A percentile compares a stretch with the other conserved stretches of the same genome.
phyloP scores from a whole-genome alignment of 35 echinoderm and acorn worm species.

The Stichopus chloronotus region DNA sequence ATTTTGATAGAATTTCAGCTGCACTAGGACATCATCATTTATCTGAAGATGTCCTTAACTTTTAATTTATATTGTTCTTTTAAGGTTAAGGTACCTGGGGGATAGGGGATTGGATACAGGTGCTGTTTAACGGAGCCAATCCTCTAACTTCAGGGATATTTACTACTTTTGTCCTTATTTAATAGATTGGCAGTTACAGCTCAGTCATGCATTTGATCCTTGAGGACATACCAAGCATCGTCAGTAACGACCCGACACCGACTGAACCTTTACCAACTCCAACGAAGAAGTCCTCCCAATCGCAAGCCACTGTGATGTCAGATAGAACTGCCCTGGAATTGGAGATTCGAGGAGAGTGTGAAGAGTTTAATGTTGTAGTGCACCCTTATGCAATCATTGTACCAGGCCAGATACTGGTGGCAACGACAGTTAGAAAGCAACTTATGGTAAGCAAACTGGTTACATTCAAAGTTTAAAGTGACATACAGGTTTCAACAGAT shows the following conservation, averaged over 20 bases:
- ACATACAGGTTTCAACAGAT: neutral
- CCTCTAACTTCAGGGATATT: too few relatives aligned
- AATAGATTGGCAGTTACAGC: constrained; percentile 76
- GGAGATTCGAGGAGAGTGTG: constrained; percentile 85
- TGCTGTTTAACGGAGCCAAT: too few relatives aligned
- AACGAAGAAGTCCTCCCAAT: neutral
- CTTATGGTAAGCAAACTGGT: constrained; percentile 63
- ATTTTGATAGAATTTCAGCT: too few relatives aligned
- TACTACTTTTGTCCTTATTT: constrained; percentile 15
- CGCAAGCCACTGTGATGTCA: neutral
- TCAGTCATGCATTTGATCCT: constrained; percentile 89
- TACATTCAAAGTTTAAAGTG: too few relatives aligned
- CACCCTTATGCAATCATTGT: constrained; percentile 90
- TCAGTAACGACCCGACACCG: neutral
- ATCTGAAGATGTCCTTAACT: too few relatives aligned
- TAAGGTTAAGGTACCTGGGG: too few relatives aligned
- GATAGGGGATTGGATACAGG: too few relatives aligned
- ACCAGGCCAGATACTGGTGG: constrained; percentile 73
- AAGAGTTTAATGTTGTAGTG: constrained; percentile 76
- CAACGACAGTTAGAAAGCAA: constrained; percentile 87
- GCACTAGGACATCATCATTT: too few relatives aligned
- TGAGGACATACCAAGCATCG: constrained; percentile 67
- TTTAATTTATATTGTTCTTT: too few relatives aligned
- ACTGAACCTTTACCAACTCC: neutral
- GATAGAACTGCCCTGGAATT: constrained; percentile 72